Conservation (phyloP, 2,888 invertebrate genomes). For the Mesorhabditis sp. region DNA sequence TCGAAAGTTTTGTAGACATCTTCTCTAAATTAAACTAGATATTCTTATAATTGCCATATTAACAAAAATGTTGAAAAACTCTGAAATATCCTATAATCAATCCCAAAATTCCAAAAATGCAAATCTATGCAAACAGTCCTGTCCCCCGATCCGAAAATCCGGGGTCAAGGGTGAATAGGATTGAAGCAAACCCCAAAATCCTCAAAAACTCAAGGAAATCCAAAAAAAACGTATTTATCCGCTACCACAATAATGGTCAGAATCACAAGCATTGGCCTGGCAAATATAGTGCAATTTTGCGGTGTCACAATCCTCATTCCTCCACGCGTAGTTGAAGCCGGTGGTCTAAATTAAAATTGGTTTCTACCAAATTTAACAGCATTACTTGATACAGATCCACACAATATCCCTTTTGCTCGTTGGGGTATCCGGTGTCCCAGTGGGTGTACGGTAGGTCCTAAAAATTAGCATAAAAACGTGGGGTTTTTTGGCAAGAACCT, state of each 20-base stretch:
- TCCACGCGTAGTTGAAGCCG: conserved; percentile 4
- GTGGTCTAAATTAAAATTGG: background rate
- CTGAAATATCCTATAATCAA: too few relatives aligned
- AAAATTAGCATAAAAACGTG: background rate
- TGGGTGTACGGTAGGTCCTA: background rate
- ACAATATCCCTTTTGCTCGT: background rate
- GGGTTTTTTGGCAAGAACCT: background rate
- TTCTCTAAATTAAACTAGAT: too few relatives aligned
- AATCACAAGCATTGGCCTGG: background rate
- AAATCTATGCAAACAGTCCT: too few relatives aligned
- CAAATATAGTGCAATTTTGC: background rate
- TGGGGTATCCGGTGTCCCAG: conserved; percentile 1
- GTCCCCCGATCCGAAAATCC: too few relatives aligned
- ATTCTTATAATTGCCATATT: too few relatives aligned
- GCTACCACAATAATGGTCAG: conserved; percentile 1
- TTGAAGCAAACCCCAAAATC: background rate
- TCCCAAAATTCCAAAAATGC: too few relatives aligned
- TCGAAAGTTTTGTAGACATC: too few relatives aligned
- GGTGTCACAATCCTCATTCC: background rate
- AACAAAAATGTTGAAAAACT: too few relatives aligned
- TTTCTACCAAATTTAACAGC: background rate
- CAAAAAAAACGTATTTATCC: background rate
- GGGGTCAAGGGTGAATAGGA: background rate
- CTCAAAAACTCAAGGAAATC: background rate
- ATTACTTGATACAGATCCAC: background rate